phyloP scores from a whole-genome alignment of 2,113 vertebrate species.

The Passerina amoena region DNA sequence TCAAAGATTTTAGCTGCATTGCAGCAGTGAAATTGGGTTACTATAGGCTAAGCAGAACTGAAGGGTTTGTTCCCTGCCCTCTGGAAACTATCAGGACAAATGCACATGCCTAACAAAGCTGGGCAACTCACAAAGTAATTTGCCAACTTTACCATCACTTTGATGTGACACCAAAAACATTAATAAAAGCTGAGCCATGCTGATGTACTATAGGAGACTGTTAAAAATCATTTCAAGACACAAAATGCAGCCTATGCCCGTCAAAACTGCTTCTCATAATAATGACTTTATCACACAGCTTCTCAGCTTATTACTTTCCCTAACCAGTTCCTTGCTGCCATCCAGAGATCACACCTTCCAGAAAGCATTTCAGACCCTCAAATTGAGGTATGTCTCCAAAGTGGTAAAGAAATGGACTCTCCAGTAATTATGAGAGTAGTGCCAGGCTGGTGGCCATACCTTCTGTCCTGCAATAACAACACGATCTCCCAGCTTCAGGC shows the following conservation, averaged over 20 bases:
- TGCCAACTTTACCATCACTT: background rate
- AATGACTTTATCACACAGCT: background rate
- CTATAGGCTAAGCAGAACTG: background rate
- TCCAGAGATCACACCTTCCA: background rate
- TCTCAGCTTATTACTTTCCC: background rate
- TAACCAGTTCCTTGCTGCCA: background rate
- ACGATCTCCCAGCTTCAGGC: constrained; percentile 88
- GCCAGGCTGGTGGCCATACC: constrained; percentile 67
- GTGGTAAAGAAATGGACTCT: background rate
- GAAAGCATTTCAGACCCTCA: background rate
- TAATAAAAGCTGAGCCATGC: background rate
- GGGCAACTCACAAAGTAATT: background rate
- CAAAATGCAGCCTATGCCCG: background rate
- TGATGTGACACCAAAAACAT: background rate
- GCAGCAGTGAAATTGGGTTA: background rate
- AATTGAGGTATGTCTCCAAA: background rate
- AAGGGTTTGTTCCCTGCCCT: background rate
- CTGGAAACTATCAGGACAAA: background rate
- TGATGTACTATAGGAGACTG: background rate
- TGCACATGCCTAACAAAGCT: background rate
- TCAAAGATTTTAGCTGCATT: constrained; percentile 41
- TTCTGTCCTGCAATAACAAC: constrained; percentile 97
- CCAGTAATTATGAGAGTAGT: background rate
- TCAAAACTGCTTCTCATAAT: background rate
- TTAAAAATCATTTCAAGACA: background rate